Percentiles rank a stretch among this genome's conserved stretches.
These are phyloP conservation scores for Glossophaga mutica DNA, from an alignment of 2,797 vertebrate genomes.

Conservation along the genomic window DNA sequence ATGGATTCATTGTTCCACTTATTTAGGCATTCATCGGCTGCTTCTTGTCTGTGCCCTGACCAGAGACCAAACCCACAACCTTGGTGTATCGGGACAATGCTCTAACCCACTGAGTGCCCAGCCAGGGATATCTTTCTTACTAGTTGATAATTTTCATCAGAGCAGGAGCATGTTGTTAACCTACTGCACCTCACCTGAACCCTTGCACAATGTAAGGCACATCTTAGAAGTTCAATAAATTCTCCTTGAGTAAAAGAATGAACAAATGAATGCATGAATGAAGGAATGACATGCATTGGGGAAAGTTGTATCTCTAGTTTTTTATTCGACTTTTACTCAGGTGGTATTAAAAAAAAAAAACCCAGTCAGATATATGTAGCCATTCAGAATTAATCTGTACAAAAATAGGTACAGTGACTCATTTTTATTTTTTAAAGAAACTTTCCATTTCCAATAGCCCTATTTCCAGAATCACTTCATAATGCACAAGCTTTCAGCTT, in stretches of 20 bases:
- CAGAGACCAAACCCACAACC: not conserved
- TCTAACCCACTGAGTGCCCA: not conserved
- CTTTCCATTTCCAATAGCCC: constrained; percentile 44
- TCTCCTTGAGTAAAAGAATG: not conserved
- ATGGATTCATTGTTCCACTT: not conserved
- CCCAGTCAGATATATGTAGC: not conserved
- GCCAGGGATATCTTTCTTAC: not conserved
- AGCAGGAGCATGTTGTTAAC: not conserved
- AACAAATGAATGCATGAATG: not conserved
- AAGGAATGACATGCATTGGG: not conserved
- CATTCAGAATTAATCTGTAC: constrained; percentile 39
- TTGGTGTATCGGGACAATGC: not conserved
- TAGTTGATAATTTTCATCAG: not conserved
- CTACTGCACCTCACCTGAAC: not conserved
- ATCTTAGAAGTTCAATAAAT: constrained; percentile 11
- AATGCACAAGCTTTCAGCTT: constrained; percentile 56
- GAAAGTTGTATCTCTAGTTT: not conserved
- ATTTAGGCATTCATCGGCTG: not conserved
- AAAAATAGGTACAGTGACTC: constrained; percentile 54
- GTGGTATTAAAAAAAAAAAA: not conserved
- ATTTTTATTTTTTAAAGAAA: constrained; percentile 63
- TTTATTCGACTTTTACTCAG: constrained; percentile 24
- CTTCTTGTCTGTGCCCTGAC: not conserved
- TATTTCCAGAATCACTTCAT: constrained; percentile 59
- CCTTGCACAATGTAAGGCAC: not conserved